A percentile compares a stretch with the other conserved stretches of the same genome.
Conservation (phyloP, 2,797 vertebrate genomes). For the Natrix natrix region DNA sequence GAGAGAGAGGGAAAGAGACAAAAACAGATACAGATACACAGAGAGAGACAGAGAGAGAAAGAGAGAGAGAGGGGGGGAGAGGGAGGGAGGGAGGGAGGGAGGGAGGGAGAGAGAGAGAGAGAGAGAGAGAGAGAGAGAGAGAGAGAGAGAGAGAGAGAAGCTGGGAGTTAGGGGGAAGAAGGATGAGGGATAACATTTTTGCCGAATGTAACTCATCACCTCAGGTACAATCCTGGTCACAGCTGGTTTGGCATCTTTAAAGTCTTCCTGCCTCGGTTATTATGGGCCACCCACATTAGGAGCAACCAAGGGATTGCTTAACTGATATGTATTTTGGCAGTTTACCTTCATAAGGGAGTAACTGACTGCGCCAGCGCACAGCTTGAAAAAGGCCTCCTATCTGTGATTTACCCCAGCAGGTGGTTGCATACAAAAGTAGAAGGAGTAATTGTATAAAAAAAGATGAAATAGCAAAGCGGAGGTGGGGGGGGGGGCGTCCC, state of each 20-base stretch:
- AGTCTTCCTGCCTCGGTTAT: not conserved
- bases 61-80: too few relatives aligned
- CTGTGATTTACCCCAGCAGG: fast-evolving
- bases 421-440: fast-evolving
- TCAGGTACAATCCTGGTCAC: slow-evolving; percentile 23
- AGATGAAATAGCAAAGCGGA: not conserved
- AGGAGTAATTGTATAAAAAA: not conserved
- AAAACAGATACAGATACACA: too few relatives aligned
- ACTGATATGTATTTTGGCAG: fast-evolving
- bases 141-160: too few relatives aligned
- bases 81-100: too few relatives aligned
- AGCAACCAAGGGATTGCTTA: not conserved
- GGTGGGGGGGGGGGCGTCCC: not conserved
- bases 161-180: not conserved
- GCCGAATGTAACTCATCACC: slow-evolving; percentile 19
- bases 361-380: not conserved
- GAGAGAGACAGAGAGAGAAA: too few relatives aligned
- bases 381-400: not conserved
- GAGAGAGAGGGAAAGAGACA: too few relatives aligned
- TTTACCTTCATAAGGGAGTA: fast-evolving
- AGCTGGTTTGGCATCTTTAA: not conserved
- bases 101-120: too few relatives aligned
- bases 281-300: fast-evolving
- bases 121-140: too few relatives aligned
- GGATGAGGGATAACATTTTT: slow-evolving; percentile 53